Evolutionary conservation across 2,113 vertebrate species (phyloP).

Genomic region (Petromus typicus): DNA sequence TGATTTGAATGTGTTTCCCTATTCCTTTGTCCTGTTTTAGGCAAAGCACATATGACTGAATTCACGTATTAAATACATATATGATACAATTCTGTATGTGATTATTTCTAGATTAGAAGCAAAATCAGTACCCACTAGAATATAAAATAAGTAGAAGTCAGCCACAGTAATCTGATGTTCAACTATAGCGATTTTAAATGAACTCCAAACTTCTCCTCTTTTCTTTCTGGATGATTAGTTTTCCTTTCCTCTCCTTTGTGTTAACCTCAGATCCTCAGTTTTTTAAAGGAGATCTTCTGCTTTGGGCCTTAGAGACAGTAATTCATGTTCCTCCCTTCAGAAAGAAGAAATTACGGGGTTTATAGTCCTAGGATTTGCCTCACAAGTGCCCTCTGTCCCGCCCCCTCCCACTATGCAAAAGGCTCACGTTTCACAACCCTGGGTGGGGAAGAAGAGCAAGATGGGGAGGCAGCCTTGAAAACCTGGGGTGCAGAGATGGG

Average conservation of each 20-base stretch:
- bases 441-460: not conserved
- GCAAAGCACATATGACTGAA: not conserved
- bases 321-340: not conserved
- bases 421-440: not conserved
- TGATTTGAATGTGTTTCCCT: not conserved
- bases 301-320: conserved; percentile 30
- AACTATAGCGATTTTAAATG: conserved; percentile 46
- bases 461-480: not conserved
- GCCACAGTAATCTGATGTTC: conserved; percentile 41
- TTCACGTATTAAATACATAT: not conserved
- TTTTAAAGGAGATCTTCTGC: conserved; percentile 1
- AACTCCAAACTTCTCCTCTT: conserved; percentile 20
- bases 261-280: not conserved
- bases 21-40: conserved; percentile 5
- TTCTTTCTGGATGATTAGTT: conserved; percentile 11
- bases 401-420: too few relatives aligned
- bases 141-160: conserved; percentile 18
- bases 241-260: conserved; percentile 35
- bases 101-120: conserved; percentile 30
- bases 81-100: not conserved
- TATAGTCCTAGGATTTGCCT: not conserved
- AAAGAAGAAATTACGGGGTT: not conserved
- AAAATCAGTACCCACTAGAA: not conserved
- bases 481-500: not conserved
- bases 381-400: not conserved